Conservation (phyloP, 2,888 invertebrate species). For the Eupithecia insigniata region DNA sequence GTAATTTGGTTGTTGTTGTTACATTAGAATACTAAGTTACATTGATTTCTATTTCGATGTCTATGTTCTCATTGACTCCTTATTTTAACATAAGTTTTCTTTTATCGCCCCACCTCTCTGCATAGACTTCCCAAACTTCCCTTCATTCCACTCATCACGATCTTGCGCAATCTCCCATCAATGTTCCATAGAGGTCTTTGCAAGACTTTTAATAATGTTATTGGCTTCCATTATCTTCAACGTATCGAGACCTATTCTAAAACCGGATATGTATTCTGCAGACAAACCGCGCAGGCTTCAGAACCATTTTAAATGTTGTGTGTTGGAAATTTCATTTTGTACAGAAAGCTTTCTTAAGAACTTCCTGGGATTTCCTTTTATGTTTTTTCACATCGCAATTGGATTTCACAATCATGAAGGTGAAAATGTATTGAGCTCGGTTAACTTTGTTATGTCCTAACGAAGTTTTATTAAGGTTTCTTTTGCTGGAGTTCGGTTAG, state of each 20-base stretch:
- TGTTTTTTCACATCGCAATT: slow-evolving; percentile 35
- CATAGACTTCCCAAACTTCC: neutral
- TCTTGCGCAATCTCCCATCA: too few relatives aligned
- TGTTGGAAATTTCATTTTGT: slow-evolving; percentile 29
- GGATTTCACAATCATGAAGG: slow-evolving; percentile 30
- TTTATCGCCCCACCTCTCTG: neutral
- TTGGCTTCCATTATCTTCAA: neutral
- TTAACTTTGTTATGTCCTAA: slow-evolving; percentile 22
- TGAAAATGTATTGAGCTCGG: slow-evolving; percentile 30
- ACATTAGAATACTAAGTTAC: neutral
- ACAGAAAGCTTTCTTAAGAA: slow-evolving; percentile 42
- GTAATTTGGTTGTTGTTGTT: slow-evolving; percentile 6
- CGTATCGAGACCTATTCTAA: neutral
- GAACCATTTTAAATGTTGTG: neutral
- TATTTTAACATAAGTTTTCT: neutral
- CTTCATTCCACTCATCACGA: too few relatives aligned
- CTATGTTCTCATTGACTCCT: neutral
- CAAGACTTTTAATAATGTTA: neutral
- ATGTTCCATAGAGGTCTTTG: neutral
- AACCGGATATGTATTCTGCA: neutral
- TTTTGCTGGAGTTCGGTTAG: neutral
- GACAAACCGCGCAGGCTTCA: neutral
- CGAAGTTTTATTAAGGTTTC: slow-evolving; percentile 25
- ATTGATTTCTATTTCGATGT: neutral
- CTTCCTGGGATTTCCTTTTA: slow-evolving; percentile 44